These are phyloP conservation scores for Tapera naevia DNA, from an alignment of 2,797 vertebrate genomes.

Conservation along the genomic window DNA sequence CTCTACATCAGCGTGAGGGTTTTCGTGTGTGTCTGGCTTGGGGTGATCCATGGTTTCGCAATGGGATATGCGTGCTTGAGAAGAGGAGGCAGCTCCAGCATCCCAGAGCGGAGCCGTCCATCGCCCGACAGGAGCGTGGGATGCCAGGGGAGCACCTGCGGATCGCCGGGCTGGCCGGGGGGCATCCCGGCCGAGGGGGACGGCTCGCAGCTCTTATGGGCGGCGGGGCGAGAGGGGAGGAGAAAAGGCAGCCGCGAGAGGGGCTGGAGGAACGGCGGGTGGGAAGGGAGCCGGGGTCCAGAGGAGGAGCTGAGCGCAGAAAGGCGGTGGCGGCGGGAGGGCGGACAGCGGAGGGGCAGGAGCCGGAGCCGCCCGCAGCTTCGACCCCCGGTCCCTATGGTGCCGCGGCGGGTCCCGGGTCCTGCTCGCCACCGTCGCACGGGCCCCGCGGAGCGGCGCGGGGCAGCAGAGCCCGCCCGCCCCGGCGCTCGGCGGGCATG, in stretches of 20 bases:
- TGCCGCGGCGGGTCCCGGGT: neutral
- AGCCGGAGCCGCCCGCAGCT: neutral
- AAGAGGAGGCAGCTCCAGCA: too few species aligned
- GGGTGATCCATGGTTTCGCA: too few species aligned
- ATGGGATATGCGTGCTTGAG: too few species aligned
- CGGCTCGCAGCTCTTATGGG: neutral
- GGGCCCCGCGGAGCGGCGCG: neutral
- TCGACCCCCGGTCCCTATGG: slow-evolving; percentile 17
- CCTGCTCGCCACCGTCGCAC: neutral
- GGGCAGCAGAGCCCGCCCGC: neutral
- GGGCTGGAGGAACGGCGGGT: neutral
- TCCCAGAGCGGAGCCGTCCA: too few species aligned
- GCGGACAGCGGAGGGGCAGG: neutral
- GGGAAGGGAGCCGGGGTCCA: neutral
- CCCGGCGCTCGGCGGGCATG: slow-evolving; percentile 20
- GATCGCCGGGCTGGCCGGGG: too few species aligned
- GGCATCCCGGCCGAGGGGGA: neutral
- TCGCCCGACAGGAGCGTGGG: too few species aligned
- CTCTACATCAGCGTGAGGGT: rapidly evolving
- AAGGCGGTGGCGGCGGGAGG: neutral
- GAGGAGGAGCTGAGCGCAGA: slow-evolving; percentile 39
- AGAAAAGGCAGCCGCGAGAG: neutral
- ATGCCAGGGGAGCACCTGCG: too few species aligned
- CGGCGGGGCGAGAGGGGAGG: neutral
- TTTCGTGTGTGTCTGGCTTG: neutral